Base-by-base conservation (phyloP, 2,113 vertebrate species). In the Suricata suricatta region DNA sequence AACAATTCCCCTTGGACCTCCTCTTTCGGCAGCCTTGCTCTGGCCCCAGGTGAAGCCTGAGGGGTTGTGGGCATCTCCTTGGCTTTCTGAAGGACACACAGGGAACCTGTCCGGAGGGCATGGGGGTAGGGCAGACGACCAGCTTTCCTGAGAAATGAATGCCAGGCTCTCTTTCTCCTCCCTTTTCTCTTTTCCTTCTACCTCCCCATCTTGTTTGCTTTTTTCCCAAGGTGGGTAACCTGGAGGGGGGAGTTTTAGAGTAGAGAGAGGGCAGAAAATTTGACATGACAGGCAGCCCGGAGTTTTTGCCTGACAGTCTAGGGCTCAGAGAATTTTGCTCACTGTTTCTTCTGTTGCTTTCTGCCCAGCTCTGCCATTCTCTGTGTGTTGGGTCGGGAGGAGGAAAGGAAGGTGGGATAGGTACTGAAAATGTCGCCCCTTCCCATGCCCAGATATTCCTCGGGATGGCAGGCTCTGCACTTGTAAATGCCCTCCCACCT, bases 211-310 rank as follows among this genome's bases (percentile, higher is more conserved):
- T 92, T 44, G 33, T 94, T 94, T 97, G 82, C 81, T 86, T 84
- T 84, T 95, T n/a, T 95, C 57, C n/a, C 82, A 50, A 97, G 93
- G 88, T 81, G 88, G 93, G 93, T 93, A 80, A 88, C 79, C 57
- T 19, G 84, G 35, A 76, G 23, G 31, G 57, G 57, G 77, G 83
- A 38, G 74, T 27, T 95, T 94, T 83, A 16, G 38, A 83, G 21
- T 80, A 74, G 57, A 93, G 79, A 95, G 63, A 66, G 23, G 87
- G 25, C 82, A 76, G 77, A 69, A 54, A 88, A 93, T 90, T 38
- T 88, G 47, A 63, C 66, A 3, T 21, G 79, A 41, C 80, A n/a
- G 66, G 41, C 85, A 72, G 82, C 79, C 60, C 47, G 23, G 87
- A 84, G 77, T 54, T 93, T 38, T 90, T 5, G 81, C 95, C 85